Conservation (phyloP, 2,888 invertebrate genomes). For the Brachynemurus nebulosus region DNA sequence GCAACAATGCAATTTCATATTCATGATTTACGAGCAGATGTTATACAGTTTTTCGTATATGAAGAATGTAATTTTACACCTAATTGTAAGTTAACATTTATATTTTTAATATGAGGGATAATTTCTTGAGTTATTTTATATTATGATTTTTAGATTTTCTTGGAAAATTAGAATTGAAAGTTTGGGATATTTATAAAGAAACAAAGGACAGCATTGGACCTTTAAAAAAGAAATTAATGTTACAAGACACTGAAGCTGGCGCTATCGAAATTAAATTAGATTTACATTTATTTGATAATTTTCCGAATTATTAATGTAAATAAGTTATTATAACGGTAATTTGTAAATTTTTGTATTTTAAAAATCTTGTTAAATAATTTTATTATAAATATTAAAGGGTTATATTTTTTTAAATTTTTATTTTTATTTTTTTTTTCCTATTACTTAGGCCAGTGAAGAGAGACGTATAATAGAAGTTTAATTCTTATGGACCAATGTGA, state of each 20-base stretch:
- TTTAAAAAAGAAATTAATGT: slow-evolving; percentile 44
- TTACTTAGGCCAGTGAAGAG: too few relatives aligned
- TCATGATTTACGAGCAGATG: slow-evolving; percentile 50
- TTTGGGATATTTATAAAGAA: slow-evolving; percentile 45
- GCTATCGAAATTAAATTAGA: slow-evolving; percentile 55
- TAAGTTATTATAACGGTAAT: too few relatives aligned
- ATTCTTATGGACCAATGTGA: too few relatives aligned
- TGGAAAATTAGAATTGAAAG: slow-evolving; percentile 52
- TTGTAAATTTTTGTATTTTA: too few relatives aligned
- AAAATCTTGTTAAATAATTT: too few relatives aligned
- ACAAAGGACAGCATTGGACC: slow-evolving; percentile 44
- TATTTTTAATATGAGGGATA: neutral
- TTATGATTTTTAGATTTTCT: slow-evolving; percentile 43
- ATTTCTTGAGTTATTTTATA: neutral
- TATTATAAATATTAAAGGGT: too few relatives aligned
- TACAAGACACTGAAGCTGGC: slow-evolving; percentile 56
- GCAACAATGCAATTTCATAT: slow-evolving; percentile 63
- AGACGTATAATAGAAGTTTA: too few relatives aligned
- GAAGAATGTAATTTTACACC: slow-evolving; percentile 58
- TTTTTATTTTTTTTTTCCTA: too few relatives aligned
- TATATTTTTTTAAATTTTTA: too few relatives aligned
- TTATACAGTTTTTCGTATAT: slow-evolving; percentile 52
- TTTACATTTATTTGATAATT: slow-evolving; percentile 41
- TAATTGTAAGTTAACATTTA: slow-evolving; percentile 40
- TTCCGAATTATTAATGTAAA: too few relatives aligned